Conservation (phyloP, 2,797 vertebrate genomes). For the Periophthalmus magnuspinnatus region DNA sequence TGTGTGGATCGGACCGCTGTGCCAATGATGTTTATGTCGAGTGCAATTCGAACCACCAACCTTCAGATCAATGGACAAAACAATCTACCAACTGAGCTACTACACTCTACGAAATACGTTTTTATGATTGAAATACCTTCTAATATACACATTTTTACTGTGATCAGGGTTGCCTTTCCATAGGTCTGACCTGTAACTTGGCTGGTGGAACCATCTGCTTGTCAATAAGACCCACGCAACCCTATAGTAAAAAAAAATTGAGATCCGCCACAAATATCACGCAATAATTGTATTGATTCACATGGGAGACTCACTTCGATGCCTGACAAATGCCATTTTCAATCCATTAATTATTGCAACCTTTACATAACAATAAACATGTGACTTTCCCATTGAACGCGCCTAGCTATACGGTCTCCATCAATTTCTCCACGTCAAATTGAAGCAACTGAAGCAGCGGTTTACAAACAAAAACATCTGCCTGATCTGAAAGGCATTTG, state of each 20-base stretch:
- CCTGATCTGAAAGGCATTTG: conserved; percentile 49
- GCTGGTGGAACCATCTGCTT: too few species aligned
- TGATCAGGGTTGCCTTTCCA: too few species aligned
- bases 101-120: too few species aligned
- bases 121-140: too few species aligned
- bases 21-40: too few species aligned
- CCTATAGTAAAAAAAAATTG: conserved; percentile 10
- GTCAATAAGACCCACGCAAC: not conserved
- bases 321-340: conserved; percentile 28
- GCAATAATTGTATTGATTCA: conserved; percentile 49
- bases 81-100: too few species aligned
- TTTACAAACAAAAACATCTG: conserved; percentile 72
- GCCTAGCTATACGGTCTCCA: not conserved
- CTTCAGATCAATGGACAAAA: too few species aligned
- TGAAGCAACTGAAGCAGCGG: conserved; percentile 46
- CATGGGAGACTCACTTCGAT: conserved; percentile 17
- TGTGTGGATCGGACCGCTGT: too few species aligned
- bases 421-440: conserved; percentile 33
- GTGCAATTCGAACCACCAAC: too few species aligned
- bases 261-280: conserved; percentile 34
- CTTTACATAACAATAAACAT: not conserved
- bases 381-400: not conserved
- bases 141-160: too few species aligned
- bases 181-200: too few species aligned
- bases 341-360: conserved; percentile 15